A percentile compares a stretch with the other conserved stretches of the same genome.
Evolutionary conservation across 2,113 vertebrate genomes (phyloP).

Genomic region (Eubucco bourcierii): DNA sequence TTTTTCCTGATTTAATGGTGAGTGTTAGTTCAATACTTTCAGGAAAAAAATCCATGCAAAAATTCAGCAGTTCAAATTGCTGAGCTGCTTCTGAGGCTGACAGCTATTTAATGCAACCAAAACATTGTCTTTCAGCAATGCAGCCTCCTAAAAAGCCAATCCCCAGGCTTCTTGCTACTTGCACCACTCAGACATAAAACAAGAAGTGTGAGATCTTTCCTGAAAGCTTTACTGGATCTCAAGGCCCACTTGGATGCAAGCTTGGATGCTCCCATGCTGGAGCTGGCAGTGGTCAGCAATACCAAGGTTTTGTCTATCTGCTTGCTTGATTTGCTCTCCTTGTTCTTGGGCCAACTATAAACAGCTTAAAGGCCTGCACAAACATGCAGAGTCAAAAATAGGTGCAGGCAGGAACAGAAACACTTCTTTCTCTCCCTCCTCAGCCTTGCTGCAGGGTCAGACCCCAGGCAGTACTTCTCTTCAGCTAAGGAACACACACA

Average conservation of each 20-base stretch:
- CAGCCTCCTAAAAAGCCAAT: not conserved
- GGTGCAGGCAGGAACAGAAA: not conserved
- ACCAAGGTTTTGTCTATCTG: not conserved
- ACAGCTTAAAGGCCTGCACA: not conserved
- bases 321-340: not conserved
- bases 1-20: not conserved
- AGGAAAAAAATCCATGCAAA: not conserved
- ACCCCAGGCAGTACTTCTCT: not conserved
- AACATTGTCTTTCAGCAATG: not conserved
- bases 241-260: constrained; percentile 7
- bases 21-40: not conserved
- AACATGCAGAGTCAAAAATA: not conserved
- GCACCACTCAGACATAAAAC: not conserved
- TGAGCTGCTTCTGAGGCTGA: not conserved
- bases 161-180: not conserved
- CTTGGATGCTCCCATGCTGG: not conserved
- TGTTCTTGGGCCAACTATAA: not conserved
- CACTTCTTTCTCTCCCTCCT: not conserved
- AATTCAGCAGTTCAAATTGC: not conserved
- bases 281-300: not conserved
- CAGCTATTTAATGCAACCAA: not conserved
- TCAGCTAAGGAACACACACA: not conserved
- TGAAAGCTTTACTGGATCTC: constrained; percentile 14
- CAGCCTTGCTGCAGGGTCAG: not conserved
- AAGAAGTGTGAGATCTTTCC: not conserved